These are phyloP conservation scores for Porites rus DNA, from an alignment of 92 coral and sea anemone species.

Conservation along the genomic window DNA sequence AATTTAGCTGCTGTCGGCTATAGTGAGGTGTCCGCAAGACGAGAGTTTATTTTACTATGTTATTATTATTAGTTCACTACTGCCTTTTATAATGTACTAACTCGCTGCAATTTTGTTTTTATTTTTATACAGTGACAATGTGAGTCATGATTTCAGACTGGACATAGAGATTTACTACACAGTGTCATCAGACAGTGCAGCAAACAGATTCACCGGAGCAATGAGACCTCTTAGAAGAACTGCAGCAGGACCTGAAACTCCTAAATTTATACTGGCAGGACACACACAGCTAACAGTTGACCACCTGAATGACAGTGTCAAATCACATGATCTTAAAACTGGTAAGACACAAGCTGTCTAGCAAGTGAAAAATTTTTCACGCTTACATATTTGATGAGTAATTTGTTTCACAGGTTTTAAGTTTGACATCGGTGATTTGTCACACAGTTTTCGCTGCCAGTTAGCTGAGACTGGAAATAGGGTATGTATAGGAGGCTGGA, in stretches of 20 bases:
- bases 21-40: no score
- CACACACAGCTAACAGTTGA: conserved; percentile 93
- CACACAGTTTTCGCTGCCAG: no score
- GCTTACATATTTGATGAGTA: no score
- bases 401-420: no score
- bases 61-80: no score
- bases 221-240: conserved; percentile 77
- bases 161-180: conserved; percentile 98
- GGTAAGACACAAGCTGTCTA: conserved; percentile 44
- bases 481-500: no score
- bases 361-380: not conserved
- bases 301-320: conserved; percentile 84
- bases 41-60: no score
- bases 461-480: no score
- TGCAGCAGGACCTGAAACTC: conserved; percentile 76
- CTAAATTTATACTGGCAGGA: conserved; percentile 94
- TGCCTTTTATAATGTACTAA: not conserved
- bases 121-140: conserved; percentile 81
- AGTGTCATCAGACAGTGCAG: conserved; percentile 88
- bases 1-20: no score
- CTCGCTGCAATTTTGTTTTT: not conserved
- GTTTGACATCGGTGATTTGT: no score
- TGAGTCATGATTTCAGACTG: conserved; percentile 93
- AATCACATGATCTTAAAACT: conserved; percentile 93
- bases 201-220: conserved; percentile 78